phyloP scores from a whole-genome alignment of 2,797 vertebrate genomes.

The Danio albolineatus region DNA sequence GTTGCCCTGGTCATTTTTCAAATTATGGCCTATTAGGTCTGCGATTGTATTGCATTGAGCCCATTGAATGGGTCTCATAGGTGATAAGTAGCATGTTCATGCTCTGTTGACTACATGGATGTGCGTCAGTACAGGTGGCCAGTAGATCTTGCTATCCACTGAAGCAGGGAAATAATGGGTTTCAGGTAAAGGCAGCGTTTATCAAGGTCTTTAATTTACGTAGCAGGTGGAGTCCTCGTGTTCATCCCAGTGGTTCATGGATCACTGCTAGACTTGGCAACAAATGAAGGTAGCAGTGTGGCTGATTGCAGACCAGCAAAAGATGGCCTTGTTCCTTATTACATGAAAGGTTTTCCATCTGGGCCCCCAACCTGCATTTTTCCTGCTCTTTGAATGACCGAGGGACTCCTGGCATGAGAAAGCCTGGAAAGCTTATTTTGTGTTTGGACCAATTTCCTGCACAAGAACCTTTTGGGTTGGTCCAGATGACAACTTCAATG shows the following conservation, averaged over 20 bases:
- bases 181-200: constrained; percentile 40
- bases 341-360: constrained; percentile 37
- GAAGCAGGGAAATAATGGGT: constrained; percentile 49
- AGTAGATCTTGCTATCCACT: constrained; percentile 26
- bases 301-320: constrained; percentile 26
- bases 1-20: constrained; percentile 19
- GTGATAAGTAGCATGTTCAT: constrained; percentile 23
- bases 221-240: constrained; percentile 30
- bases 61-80: not conserved
- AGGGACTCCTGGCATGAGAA: not conserved
- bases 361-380: constrained; percentile 15
- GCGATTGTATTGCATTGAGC: not conserved
- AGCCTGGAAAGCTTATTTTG: not conserved
- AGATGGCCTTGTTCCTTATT: constrained; percentile 17
- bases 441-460: not conserved
- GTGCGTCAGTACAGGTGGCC: constrained; percentile 34
- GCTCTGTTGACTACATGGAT: constrained; percentile 25
- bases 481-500: not conserved
- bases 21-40: not conserved
- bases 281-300: constrained; percentile 42
- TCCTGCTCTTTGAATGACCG: constrained; percentile 11
- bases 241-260: constrained; percentile 38
- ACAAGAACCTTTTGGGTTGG: not conserved
- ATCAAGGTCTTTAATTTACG: constrained; percentile 52
- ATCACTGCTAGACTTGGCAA: constrained; percentile 34